A percentile compares a stretch with the other conserved stretches of the same genome.
Conservation (phyloP, 2,797 vertebrate species). For the Gymnodraco acuticeps region DNA sequence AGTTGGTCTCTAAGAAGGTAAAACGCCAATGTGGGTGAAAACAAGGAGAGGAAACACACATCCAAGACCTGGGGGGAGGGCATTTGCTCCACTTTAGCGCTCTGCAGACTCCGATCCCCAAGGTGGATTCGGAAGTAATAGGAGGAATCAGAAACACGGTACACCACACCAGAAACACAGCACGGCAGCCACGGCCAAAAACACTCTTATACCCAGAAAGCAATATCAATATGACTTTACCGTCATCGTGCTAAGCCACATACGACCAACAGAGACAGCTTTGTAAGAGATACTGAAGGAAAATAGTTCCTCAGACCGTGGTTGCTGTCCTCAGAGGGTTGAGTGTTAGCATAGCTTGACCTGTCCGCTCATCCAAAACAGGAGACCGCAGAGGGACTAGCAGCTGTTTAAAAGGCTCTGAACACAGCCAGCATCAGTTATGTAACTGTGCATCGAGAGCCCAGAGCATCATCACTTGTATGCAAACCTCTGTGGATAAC, state of each 20-base stretch:
- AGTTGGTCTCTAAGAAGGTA: neutral
- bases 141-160: conserved; percentile 29
- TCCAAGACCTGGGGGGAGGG: conserved; percentile 5
- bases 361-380: conserved; percentile 49
- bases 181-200: conserved; percentile 7
- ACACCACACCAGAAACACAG: conserved; percentile 1
- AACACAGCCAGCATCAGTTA: conserved; percentile 50
- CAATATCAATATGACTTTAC: conserved; percentile 23
- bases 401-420: conserved; percentile 67
- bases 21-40: conserved; percentile 23
- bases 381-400: conserved; percentile 27
- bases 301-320: conserved; percentile 19
- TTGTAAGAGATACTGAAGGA: conserved; percentile 13
- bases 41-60: conserved; percentile 29
- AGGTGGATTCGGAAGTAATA: conserved; percentile 34
- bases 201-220: neutral
- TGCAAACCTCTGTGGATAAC: conserved; percentile 53
- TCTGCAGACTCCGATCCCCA: conserved; percentile 23
- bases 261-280: conserved; percentile 3
- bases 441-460: conserved; percentile 53
- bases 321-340: conserved; percentile 16
- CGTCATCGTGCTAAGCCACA: neutral
- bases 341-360: conserved; percentile 34
- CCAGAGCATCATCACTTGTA: conserved; percentile 43
- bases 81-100: conserved; percentile 13